Conservation (phyloP, 2,113 vertebrate genomes). For the Scatophagus argus region DNA sequence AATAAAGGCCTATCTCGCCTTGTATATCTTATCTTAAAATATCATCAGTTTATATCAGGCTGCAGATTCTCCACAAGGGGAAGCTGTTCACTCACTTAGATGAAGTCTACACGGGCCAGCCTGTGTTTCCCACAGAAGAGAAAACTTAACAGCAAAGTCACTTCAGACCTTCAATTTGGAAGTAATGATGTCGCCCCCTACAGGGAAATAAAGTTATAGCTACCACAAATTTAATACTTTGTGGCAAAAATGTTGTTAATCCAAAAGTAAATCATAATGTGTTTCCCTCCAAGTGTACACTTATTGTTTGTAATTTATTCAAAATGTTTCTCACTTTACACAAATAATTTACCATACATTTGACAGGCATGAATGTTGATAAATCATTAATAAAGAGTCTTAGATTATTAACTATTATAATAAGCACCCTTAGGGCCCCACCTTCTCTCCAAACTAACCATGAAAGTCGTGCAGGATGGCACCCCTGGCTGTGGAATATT, state of each 20-base stretch:
- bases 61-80: neutral
- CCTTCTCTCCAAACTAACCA: neutral
- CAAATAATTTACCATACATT: neutral
- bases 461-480: neutral
- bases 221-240: neutral
- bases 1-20: too few species aligned
- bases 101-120: neutral
- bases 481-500: neutral
- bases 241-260: neutral
- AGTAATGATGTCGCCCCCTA: neutral
- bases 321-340: neutral
- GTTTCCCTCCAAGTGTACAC: neutral
- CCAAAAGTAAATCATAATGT: neutral
- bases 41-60: neutral
- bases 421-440: neutral
- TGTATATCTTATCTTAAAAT: too few species aligned
- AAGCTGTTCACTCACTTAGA: neutral
- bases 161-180: neutral
- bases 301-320: neutral
- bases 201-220: neutral
- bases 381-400: conserved; percentile 1
- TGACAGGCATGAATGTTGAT: neutral
- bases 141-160: neutral
- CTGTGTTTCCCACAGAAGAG: neutral
- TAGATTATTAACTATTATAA: neutral